Conservation (phyloP, 1,140 invertebrate genomes). For the Campodea augens region DNA sequence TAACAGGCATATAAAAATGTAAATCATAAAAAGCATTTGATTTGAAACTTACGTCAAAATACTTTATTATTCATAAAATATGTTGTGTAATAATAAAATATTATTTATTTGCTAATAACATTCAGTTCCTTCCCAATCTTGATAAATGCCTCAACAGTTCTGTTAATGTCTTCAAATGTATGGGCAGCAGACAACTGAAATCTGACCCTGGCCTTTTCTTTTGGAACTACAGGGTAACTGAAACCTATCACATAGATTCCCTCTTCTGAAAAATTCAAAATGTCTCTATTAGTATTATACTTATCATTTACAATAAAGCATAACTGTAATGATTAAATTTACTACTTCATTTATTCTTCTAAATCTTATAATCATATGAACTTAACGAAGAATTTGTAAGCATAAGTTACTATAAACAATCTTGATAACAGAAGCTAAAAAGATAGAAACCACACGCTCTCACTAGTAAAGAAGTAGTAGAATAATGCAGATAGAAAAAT, state of each 20-base stretch:
- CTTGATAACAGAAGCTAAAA: no score
- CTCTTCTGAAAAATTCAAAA: slow-evolving; percentile 35
- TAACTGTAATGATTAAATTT: slow-evolving; percentile 5
- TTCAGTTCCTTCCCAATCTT: slow-evolving; percentile 51
- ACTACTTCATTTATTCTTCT: slow-evolving; percentile 4
- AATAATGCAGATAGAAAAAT: no score
- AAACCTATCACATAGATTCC: slow-evolving; percentile 90
- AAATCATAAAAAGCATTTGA: no score
- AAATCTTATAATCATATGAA: slow-evolving; percentile 23
- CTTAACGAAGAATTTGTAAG: slow-evolving; percentile 26
- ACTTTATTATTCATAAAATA: no score
- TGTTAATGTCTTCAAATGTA: slow-evolving; percentile 47
- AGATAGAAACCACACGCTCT: no score
- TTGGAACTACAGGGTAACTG: slow-evolving; percentile 81
- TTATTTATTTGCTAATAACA: no score
- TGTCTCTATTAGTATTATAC: slow-evolving; percentile 8
- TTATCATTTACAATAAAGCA: slow-evolving; percentile 1
- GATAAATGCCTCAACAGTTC: slow-evolving; percentile 56
- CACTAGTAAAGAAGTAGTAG: no score
- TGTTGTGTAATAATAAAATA: no score
- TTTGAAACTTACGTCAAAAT: no score
- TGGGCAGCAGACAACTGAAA: slow-evolving; percentile 82
- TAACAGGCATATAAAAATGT: no score
- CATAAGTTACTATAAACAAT: no score
- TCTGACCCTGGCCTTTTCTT: slow-evolving; percentile 61